Evolutionary conservation across 2,113 vertebrate genomes (phyloP).

Genomic region (Takifugu bimaculatus): DNA sequence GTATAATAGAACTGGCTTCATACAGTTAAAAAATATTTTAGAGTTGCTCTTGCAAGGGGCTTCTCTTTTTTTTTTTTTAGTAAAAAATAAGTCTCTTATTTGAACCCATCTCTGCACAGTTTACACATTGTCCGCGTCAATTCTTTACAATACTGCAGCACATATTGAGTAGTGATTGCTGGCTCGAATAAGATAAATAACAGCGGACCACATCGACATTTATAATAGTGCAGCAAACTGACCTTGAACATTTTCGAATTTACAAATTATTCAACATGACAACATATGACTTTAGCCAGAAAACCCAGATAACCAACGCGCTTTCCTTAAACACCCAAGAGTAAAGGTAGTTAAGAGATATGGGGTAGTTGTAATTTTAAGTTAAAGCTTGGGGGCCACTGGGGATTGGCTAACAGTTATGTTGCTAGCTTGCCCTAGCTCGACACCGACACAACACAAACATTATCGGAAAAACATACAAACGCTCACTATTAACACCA

Average conservation of each 20-base stretch:
- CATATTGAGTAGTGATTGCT: too few species aligned
- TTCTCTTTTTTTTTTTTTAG: too few species aligned
- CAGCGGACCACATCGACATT: neutral
- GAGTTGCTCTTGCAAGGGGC: neutral
- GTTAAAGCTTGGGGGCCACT: constrained; percentile 18
- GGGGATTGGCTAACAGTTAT: constrained; percentile 28
- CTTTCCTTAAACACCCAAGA: neutral
- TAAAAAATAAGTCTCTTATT: too few species aligned
- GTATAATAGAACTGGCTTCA: neutral
- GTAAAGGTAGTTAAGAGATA: neutral
- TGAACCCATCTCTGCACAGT: too few species aligned
- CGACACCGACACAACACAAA: constrained; percentile 11
- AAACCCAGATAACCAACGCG: neutral
- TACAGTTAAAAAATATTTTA: too few species aligned
- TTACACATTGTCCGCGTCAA: neutral
- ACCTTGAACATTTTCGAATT: constrained; percentile 53
- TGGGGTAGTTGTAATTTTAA: neutral
- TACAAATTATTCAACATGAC: constrained; percentile 9
- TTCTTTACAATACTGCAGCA: neutral
- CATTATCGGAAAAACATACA: neutral
- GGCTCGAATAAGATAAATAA: neutral
- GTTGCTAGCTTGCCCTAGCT: constrained; percentile 48
- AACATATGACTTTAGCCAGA: constrained; percentile 19
- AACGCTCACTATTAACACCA: neutral
- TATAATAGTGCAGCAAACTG: constrained; percentile 34